Evolutionary conservation across 23 tunicate genomes (phyloP), one percentile per base, ranked within the genome.

Genomic region (Phallusia fumigata): DNA sequence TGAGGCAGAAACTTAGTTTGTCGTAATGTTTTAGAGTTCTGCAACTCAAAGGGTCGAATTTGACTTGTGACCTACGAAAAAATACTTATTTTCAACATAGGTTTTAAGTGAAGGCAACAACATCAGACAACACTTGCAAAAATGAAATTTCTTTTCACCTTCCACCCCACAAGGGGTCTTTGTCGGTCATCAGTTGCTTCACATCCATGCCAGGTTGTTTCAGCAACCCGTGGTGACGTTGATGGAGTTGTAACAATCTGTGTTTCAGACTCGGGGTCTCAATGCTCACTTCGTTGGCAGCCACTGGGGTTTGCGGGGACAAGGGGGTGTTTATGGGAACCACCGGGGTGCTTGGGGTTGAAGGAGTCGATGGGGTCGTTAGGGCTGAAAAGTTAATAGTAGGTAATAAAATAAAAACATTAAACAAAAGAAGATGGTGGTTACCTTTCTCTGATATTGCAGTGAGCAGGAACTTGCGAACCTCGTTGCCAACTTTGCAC

Each of bases 131-230:
- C n/a, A n/a, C n/a, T n/a, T n/a, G 5, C 47, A 40, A 10, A 3
- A 10, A 40, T 35, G 49, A 84, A 19, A 49, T 22, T 64, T 28
- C 10, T n/a, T 18, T 78, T 8, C 36, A 93, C 97, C 89, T 93
- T 69, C 92, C 90, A 6, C 97, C 97, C 97, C 97, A 93, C 65
- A 93, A 76, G n/a, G 97, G 97, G 36, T 93, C 97, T 81, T 93
- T 93, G 69, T 93, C 97, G 22, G 97, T 88, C 89, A 93, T 81
- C 85, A 93, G 69, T 40, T 89, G 64, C 19, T 81, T 81, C 32
- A 88, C 76, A 58, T 84, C 91, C 65, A 82, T 84, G 11, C 76
- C 80, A 2, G 83, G 86, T 36, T 86, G 81, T 30, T 73, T 78
- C 53, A 58, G 32, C 33, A 80, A 32, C 10, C 75, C 85, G 0